Percentiles rank a stretch among this genome's conserved stretches.
These are phyloP conservation scores for Girardinichthys multiradiatus DNA, from an alignment of 2,113 vertebrate species.

Conservation along the genomic window DNA sequence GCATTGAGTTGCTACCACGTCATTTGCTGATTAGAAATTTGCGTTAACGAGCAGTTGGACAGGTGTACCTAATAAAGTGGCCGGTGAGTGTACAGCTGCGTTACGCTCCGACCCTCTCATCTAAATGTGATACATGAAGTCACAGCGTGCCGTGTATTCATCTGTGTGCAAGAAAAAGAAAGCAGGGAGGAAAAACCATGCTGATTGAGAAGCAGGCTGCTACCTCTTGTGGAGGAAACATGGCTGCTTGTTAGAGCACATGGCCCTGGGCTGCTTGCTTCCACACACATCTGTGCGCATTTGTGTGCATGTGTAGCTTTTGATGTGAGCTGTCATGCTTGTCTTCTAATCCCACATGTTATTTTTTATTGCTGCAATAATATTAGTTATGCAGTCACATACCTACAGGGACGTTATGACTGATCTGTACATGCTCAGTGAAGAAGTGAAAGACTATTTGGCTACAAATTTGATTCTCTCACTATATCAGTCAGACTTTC, in stretches of 20 bases:
- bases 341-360: conserved; percentile 70
- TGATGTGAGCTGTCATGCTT: conserved; percentile 59
- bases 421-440: conserved; percentile 35
- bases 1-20: too few species aligned
- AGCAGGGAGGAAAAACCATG: conserved; percentile 34
- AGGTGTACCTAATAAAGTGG: too few species aligned
- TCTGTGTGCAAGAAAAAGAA: conserved; percentile 3
- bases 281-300: conserved; percentile 47
- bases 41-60: too few species aligned
- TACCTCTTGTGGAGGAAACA: conserved; percentile 71
- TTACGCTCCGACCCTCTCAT: conserved; percentile 62
- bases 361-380: conserved; percentile 63
- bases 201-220: conserved; percentile 57
- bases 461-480: neutral
- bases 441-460: neutral
- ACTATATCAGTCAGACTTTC: neutral
- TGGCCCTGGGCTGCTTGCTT: conserved; percentile 69
- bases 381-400: conserved; percentile 67
- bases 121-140: conserved; percentile 68
- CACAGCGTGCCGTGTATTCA: conserved; percentile 34
- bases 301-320: conserved; percentile 23
- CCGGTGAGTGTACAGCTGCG: too few species aligned
- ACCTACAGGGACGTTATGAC: conserved; percentile 57
- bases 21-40: too few species aligned
- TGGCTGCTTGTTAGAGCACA: conserved; percentile 74